A percentile compares a stretch with the other conserved stretches of the same genome.
Evolutionary conservation across 64 coral and sea anemone species (phyloP).

Genomic region (Stichodactyla mertensii): DNA sequence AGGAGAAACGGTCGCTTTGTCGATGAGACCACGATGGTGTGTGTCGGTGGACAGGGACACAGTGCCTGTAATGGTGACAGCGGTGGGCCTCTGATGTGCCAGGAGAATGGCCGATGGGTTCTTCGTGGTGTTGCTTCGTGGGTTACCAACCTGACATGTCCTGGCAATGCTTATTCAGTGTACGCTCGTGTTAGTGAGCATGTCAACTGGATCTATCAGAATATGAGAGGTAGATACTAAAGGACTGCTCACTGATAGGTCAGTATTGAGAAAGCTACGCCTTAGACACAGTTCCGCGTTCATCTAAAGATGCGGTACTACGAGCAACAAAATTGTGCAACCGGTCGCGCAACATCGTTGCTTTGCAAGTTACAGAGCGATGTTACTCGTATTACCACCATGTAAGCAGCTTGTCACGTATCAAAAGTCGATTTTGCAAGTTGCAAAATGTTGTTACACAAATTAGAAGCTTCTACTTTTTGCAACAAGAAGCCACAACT

Average conservation of each 20-base stretch:
- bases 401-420: too few relatives aligned
- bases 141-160: slow-evolving; percentile 52
- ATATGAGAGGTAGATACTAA: slow-evolving; percentile 24
- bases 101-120: slow-evolving; percentile 57
- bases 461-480: too few relatives aligned
- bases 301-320: neutral
- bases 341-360: too few relatives aligned
- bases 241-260: neutral
- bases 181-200: slow-evolving; percentile 69
- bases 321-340: too few relatives aligned
- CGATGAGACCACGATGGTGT: slow-evolving; percentile 58
- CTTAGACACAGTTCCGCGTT: too few relatives aligned
- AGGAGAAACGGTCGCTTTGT: slow-evolving; percentile 26
- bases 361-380: too few relatives aligned
- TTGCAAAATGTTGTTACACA: too few relatives aligned
- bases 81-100: slow-evolving; percentile 58
- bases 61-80: slow-evolving; percentile 80
- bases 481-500: too few relatives aligned
- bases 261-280: neutral
- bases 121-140: slow-evolving; percentile 65
- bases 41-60: slow-evolving; percentile 50
- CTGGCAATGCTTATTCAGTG: slow-evolving; percentile 46
- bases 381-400: too few relatives aligned
- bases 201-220: slow-evolving; percentile 51
- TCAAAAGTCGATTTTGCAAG: too few relatives aligned